Evolutionary conservation across 2,113 vertebrate genomes (phyloP).

Genomic region (Labrus mixtus): DNA sequence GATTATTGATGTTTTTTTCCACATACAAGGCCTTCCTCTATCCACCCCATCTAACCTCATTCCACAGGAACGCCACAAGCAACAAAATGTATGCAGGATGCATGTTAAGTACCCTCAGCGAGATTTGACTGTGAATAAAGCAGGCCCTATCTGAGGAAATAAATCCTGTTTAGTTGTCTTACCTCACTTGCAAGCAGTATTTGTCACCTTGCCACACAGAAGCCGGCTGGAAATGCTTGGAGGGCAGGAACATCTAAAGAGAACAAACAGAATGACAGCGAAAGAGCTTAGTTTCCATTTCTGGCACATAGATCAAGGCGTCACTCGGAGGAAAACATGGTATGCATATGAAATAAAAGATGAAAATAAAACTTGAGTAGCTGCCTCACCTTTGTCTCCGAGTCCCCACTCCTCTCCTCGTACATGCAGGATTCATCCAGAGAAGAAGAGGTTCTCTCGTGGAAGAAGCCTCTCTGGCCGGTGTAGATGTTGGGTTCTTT

Average conservation of each 20-base stretch:
- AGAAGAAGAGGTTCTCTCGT: slow-evolving; percentile 62
- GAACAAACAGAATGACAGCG: slow-evolving; percentile 65
- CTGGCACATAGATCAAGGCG: slow-evolving; percentile 68
- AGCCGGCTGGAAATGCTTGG: slow-evolving; percentile 77
- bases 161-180: slow-evolving; percentile 66
- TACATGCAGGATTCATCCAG: slow-evolving; percentile 76
- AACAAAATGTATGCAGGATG: slow-evolving; percentile 21
- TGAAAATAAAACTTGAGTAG: slow-evolving; percentile 22
- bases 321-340: slow-evolving; percentile 42
- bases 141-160: slow-evolving; percentile 24
- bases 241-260: slow-evolving; percentile 78
- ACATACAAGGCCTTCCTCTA: slow-evolving; percentile 15
- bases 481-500: slow-evolving; percentile 61
- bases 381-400: slow-evolving; percentile 80
- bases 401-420: slow-evolving; percentile 77
- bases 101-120: slow-evolving; percentile 45
- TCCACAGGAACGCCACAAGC: slow-evolving; percentile 39
- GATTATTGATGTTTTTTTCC: slow-evolving; percentile 73
- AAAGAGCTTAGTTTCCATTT: slow-evolving; percentile 66
- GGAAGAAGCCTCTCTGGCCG: slow-evolving; percentile 66
- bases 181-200: slow-evolving; percentile 82
- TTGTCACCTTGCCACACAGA: slow-evolving; percentile 79
- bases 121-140: slow-evolving; percentile 39
- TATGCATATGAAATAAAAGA: slow-evolving; percentile 52
- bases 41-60: slow-evolving; percentile 53